Base-by-base conservation (phyloP, 2,888 invertebrate genomes). In the Chalcosyrphus nemorum region DNA sequence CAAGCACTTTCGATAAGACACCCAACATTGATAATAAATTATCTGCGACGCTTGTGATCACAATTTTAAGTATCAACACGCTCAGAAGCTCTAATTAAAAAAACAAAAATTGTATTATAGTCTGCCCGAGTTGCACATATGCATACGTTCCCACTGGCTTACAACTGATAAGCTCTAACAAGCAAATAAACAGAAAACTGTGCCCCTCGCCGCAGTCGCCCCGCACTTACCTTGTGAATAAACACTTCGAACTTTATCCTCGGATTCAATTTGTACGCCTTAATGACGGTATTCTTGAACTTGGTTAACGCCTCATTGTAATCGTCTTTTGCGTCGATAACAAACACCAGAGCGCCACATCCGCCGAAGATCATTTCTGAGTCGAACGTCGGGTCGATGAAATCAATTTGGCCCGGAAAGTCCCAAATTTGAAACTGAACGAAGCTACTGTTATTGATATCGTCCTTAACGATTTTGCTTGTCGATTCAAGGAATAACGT, bases 371-470 rank as follows among this genome's bases (percentile, higher is more conserved):
- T 98, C 93, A 96, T 96, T 88, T 98, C 98, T 11, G 97, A 96
- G 92, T 99, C 98, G 92, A 98, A 98, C 7, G 96, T 95, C 32
- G 97, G 96, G 93, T 99, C 98, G 92, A 99, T 97, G 89, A 98
- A 98, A 91, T 99, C 98, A 87, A 99, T 97, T 92, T 99, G 99
- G 0, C 99, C 99, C 4, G 99, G 99, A 92, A 99, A 98, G 91
- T 99, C 99, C 97, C 99, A 99, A 87, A 99, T 99, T 95, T 99
- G 98, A 92, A 99, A 99, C 91, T 99, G 99, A 61, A 99, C 98
- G 93, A 99, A 99, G 89, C 99, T 92, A 87, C 94, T 94, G 92
- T 98, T 98, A 88, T 97, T 97, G 86, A 99, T 98, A 90, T 99
- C 98, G 92, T 99, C 99, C 92, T 98, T 99, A 2, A 98, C 97